phyloP scores from a whole-genome alignment of 1,140 invertebrate genomes.

The Diachasma alloeum region DNA sequence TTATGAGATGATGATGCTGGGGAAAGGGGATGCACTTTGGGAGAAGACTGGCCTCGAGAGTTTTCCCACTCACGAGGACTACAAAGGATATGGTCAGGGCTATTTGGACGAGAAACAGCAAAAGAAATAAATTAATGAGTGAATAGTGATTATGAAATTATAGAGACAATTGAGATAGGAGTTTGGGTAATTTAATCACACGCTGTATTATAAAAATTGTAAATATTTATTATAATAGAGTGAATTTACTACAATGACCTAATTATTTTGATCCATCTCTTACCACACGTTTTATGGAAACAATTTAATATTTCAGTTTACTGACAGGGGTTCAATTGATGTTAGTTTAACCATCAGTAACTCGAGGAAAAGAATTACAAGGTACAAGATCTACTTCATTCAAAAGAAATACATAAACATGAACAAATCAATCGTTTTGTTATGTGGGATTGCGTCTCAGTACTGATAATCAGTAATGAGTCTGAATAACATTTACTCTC shows the following conservation, averaged over 20 bases:
- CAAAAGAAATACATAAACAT: neutral
- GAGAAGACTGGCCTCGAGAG: neutral
- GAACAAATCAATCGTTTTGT: neutral
- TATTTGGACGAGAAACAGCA: slow-evolving; percentile 24
- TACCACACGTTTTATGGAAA: neutral
- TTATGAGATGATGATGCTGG: too few relatives aligned
- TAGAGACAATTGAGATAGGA: neutral
- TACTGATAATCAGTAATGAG: neutral
- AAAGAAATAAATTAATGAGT: neutral
- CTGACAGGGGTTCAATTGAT: neutral
- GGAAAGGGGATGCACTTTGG: neutral
- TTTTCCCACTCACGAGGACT: slow-evolving; percentile 56
- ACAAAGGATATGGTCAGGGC: slow-evolving; percentile 35
- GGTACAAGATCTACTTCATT: neutral
- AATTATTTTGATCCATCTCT: neutral
- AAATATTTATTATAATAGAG: slow-evolving; percentile 28
- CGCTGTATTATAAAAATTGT: slow-evolving; percentile 23
- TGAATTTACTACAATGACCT: slow-evolving; percentile 3
- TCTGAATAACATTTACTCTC: neutral
- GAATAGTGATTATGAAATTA: neutral
- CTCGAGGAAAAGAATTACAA: neutral
- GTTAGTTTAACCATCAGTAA: neutral
- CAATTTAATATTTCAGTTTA: neutral
- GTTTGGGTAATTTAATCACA: neutral
- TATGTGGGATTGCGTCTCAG: neutral